phyloP scores from a whole-genome alignment of 35 echinoderm and acorn worm species.

The Apostichopus japonicus region DNA sequence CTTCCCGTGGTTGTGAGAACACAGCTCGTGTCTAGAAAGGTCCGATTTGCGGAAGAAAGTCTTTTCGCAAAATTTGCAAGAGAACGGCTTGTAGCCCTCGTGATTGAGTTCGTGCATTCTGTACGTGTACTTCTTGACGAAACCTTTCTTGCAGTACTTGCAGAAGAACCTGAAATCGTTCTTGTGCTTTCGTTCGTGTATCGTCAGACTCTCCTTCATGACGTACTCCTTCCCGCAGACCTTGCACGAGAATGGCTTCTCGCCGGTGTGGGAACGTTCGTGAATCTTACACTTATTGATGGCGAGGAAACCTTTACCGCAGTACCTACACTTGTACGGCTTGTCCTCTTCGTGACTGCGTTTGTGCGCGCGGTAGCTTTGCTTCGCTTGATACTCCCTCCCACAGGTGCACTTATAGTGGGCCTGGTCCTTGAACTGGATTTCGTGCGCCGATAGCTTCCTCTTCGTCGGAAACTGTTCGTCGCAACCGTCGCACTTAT shows the following conservation, averaged over 20 bases:
- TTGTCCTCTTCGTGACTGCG: constrained; percentile 44
- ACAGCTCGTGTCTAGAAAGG: constrained; percentile 10
- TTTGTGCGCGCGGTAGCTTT: constrained; percentile 13
- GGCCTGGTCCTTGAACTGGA: background rate
- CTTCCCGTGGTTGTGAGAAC: constrained; percentile 30
- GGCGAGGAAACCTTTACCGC: constrained; percentile 27
- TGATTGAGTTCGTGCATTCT: constrained; percentile 33
- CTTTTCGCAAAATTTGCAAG: constrained; percentile 20
- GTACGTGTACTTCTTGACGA: constrained; percentile 27
- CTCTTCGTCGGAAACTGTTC: constrained; percentile 18
- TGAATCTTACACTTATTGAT: constrained; percentile 40
- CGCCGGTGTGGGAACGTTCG: constrained; percentile 50
- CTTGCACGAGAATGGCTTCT: constrained; percentile 40
- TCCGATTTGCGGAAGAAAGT: constrained; percentile 24
- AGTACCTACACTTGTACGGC: constrained; percentile 47
- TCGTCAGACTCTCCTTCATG: constrained; percentile 30
- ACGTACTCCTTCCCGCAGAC: constrained; percentile 46
- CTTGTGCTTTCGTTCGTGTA: constrained; percentile 26
- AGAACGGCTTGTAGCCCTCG: constrained; percentile 27
- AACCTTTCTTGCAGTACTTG: constrained; percentile 39
- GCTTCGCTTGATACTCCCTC: background rate
- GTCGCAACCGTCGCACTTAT: constrained; percentile 27
- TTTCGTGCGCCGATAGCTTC: constrained; percentile 33
- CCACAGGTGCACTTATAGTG: constrained; percentile 22
- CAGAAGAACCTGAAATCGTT: constrained; percentile 27